These are phyloP conservation scores for Amphimallon solstitiale DNA, from an alignment of 2,888 invertebrate genomes.

Conservation along the genomic window DNA sequence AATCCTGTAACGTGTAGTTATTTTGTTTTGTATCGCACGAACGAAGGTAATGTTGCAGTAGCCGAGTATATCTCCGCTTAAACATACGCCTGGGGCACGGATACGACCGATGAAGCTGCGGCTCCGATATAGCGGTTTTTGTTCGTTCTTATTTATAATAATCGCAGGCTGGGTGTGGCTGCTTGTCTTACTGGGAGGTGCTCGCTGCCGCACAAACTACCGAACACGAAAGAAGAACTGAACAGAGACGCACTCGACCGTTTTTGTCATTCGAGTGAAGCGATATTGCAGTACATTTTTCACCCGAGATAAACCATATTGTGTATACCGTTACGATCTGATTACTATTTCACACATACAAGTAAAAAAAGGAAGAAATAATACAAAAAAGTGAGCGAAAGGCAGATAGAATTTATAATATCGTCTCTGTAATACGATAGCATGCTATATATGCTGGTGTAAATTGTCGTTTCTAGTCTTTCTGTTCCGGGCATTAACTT, in stretches of 20 bases:
- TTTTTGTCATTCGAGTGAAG: conserved; percentile 5
- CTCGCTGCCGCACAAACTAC: conserved; percentile 49
- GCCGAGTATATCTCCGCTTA: conserved; percentile 34
- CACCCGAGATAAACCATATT: not conserved
- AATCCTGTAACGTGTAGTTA: conserved; percentile 13
- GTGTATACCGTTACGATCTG: conserved; percentile 2
- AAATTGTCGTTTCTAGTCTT: too few species aligned
- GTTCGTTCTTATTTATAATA: conserved; percentile 49
- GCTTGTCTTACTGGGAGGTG: conserved; percentile 50
- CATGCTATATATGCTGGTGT: too few species aligned
- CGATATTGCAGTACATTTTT: not conserved
- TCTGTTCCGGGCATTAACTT: too few species aligned
- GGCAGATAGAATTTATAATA: too few species aligned
- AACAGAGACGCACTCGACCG: conserved; percentile 23
- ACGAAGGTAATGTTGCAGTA: conserved; percentile 26
- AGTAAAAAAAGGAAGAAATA: too few species aligned
- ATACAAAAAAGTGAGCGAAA: too few species aligned
- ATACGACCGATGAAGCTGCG: conserved; percentile 40
- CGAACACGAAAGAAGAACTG: conserved; percentile 29
- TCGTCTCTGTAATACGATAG: too few species aligned
- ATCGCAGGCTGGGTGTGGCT: conserved; percentile 51
- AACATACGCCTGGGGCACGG: conserved; percentile 37
- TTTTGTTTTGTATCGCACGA: conserved; percentile 16
- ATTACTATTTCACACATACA: too few species aligned
- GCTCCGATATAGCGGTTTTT: conserved; percentile 48